These are phyloP conservation scores for Achatina immaculata DNA, from an alignment of 1,140 invertebrate genomes.

Conservation along the genomic window DNA sequence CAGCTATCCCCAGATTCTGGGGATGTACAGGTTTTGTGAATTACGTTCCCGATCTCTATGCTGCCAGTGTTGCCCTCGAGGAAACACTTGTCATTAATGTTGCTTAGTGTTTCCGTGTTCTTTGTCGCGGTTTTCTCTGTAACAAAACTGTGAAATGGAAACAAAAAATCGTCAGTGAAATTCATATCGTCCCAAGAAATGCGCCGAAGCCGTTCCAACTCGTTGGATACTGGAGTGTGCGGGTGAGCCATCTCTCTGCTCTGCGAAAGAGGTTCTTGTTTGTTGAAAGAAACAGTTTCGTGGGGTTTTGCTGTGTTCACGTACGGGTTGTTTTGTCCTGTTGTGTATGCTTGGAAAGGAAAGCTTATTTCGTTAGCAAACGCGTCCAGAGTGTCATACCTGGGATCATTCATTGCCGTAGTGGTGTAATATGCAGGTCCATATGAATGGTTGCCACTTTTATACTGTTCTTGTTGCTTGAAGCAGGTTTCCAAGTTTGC, in stretches of 20 bases:
- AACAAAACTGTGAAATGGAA: not conserved
- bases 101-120: not conserved
- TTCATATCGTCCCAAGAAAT: conserved; percentile 7
- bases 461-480: not conserved
- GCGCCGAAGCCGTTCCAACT: not conserved
- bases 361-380: not conserved
- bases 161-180: not conserved
- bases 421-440: not conserved
- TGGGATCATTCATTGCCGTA: not conserved
- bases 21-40: not conserved
- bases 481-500: not conserved
- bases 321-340: not conserved
- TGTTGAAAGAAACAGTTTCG: not conserved
- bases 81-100: not conserved
- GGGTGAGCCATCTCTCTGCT: not conserved
- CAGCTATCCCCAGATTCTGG: not conserved
- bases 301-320: not conserved
- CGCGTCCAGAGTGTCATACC: not conserved
- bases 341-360: not conserved
- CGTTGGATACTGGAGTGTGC: conserved; percentile 15
- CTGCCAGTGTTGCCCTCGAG: not conserved
- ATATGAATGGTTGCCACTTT: not conserved
- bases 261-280: not conserved
- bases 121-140: not conserved
- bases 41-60: not conserved